Conservation (phyloP, 37 sponge, comb jelly and placozoan genomes). For the Geodia barretti region DNA sequence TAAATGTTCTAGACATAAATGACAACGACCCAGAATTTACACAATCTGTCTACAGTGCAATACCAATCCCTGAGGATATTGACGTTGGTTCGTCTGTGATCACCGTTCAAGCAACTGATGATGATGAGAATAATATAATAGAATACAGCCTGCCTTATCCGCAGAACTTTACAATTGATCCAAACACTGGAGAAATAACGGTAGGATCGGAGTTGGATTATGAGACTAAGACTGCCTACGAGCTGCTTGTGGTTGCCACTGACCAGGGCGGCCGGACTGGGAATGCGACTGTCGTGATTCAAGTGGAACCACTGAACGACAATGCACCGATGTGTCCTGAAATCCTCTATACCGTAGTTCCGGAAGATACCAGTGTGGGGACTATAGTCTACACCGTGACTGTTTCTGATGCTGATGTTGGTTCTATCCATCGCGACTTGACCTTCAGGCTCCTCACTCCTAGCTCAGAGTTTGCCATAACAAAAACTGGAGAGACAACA, state of each 20-base stretch:
- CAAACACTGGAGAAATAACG: constrained; percentile 57
- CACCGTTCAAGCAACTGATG: constrained; percentile 51
- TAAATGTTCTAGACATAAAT: constrained; percentile 58
- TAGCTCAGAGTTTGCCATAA: constrained; percentile 27
- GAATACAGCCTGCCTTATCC: constrained; percentile 31
- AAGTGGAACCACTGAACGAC: constrained; percentile 70
- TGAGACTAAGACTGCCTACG: constrained; percentile 49
- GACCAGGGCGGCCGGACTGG: constrained; percentile 40
- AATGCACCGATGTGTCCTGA: constrained; percentile 66
- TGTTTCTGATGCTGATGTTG: constrained; percentile 72
- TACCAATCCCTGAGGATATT: constrained; percentile 36
- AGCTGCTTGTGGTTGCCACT: constrained; percentile 41
- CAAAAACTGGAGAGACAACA: constrained; percentile 26
- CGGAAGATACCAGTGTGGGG: constrained; percentile 27
- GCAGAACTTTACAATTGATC: constrained; percentile 40
- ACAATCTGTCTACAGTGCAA: not conserved
- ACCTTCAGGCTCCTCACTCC: constrained; percentile 14
- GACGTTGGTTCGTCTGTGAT: constrained; percentile 10
- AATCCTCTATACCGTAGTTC: constrained; percentile 19
- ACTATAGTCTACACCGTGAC: constrained; percentile 37
- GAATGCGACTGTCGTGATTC: constrained; percentile 44
- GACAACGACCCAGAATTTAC: constrained; percentile 62
- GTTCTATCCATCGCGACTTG: constrained; percentile 41
- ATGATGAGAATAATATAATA: constrained; percentile 44
- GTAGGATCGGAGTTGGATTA: constrained; percentile 36